Evolutionary conservation across 2,888 invertebrate genomes (phyloP).

Genomic region (Andrena chrysosceles): DNA sequence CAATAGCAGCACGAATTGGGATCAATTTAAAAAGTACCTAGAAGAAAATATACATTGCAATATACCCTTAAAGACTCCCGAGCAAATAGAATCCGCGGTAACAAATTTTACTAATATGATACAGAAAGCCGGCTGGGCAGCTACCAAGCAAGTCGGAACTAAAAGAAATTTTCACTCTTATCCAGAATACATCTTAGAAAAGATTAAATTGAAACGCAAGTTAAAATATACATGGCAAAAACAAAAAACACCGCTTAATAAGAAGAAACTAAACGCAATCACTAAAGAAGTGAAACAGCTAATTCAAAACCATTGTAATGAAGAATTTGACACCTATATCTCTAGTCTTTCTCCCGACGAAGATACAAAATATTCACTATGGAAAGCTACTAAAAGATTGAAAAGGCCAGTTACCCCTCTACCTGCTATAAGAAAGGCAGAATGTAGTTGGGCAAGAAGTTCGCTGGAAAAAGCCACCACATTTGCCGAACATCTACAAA

Average conservation of each 20-base stretch:
- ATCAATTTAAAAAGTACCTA: constrained; percentile 38
- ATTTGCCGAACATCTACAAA: not conserved
- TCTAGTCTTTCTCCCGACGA: not conserved
- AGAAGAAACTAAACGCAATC: too few relatives aligned
- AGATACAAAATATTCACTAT: constrained; percentile 10
- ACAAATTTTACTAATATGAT: constrained; percentile 34
- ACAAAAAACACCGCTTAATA: too few relatives aligned
- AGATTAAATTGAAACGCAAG: constrained; percentile 22
- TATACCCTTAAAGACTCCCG: constrained; percentile 49
- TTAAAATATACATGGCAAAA: constrained; percentile 25
- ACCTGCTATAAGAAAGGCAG: not conserved
- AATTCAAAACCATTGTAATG: not conserved
- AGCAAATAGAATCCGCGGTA: constrained; percentile 56
- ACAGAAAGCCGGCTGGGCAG: constrained; percentile 43
- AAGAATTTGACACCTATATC: not conserved
- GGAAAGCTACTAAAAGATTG: constrained; percentile 24
- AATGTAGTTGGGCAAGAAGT: constrained; percentile 3
- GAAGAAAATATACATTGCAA: constrained; percentile 40
- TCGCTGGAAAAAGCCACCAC: not conserved
- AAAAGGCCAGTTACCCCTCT: not conserved
- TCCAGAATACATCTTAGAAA: not conserved
- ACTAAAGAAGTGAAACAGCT: too few relatives aligned
- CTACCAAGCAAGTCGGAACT: not conserved
- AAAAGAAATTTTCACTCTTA: not conserved
- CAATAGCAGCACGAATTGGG: constrained; percentile 49